Conservation (phyloP, 1,140 invertebrate genomes). For the Drosophila carrolli region DNA sequence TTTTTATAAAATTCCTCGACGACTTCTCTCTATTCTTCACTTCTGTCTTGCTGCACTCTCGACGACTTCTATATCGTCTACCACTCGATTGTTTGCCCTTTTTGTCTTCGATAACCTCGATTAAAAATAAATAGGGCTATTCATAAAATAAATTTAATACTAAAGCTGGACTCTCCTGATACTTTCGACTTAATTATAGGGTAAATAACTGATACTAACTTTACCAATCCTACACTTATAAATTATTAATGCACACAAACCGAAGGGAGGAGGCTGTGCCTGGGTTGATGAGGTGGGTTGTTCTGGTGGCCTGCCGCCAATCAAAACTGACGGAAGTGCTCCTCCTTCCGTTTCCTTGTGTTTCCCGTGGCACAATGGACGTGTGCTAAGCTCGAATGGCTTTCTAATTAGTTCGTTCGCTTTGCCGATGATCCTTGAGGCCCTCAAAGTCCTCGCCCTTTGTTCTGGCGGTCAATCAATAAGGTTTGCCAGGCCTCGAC, state of each 20-base stretch:
- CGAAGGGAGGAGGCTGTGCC: not conserved
- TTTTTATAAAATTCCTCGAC: too few species aligned
- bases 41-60: too few species aligned
- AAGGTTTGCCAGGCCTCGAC: constrained; percentile 44
- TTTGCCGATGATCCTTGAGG: constrained; percentile 70
- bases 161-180: too few species aligned
- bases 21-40: too few species aligned
- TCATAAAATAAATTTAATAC: too few species aligned
- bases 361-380: constrained; percentile 40
- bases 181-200: too few species aligned
- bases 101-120: too few species aligned
- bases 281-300: constrained; percentile 26
- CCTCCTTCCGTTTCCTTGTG: constrained; percentile 18
- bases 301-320: constrained; percentile 33
- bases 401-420: constrained; percentile 77
- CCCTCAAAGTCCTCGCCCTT: constrained; percentile 51
- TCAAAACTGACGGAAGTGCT: constrained; percentile 37
- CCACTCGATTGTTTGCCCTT: too few species aligned
- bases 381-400: constrained; percentile 60
- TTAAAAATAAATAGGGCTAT: too few species aligned
- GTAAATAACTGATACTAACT: too few species aligned
- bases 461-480: constrained; percentile 70
- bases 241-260: constrained; percentile 70
- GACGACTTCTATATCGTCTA: too few species aligned
- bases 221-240: too few species aligned